Base-by-base conservation (phyloP, 1,140 invertebrate species). In the Holotrichia oblita region DNA sequence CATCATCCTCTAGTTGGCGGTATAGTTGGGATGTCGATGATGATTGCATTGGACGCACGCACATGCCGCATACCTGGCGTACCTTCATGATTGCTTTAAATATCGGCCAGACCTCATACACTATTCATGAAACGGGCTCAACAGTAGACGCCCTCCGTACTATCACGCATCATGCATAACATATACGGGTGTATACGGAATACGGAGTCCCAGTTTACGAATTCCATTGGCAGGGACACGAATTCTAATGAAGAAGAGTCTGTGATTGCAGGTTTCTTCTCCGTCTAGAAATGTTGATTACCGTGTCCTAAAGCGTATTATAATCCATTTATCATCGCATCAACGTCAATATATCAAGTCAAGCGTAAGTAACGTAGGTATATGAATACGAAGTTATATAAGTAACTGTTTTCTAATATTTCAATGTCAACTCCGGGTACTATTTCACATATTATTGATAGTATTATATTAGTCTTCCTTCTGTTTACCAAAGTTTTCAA, bases 11-110 rank as follows among this genome's bases (percentile, higher is more conserved):
- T 34, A 34, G 48, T 55, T 55, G 44, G 6, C 44, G 44, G 44
- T n/a, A 4, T n/a, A n/a, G 7, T 12, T 14, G 22, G 12, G 61
- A 17, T 34, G 61, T 69, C 77, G 69, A 76, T 79, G 77, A 78
- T 76, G 75, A 80, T 75, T 72, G 76, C 78, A 77, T 79, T 76
- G 80, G 77, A 80, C 76, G 78, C 77, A 80, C 80, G 80, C 80
- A 80, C 77, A 77, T 27, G 17, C 73, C 73, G 77, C 80, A 80
- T 80, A 80, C 80, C 80, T 76, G 6, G 64, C 80, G 80, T 80
- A 80, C 77, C 80, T 79, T 79, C 74, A 79, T 80, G 80, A 80
- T 80, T 80, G 73, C 80, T 78, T 80, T 80, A 80, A 80, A 69
- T 80, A 69, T 78, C 55, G 64, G 73, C 72, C 69, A 24, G 79